Conservation (phyloP, 2,797 vertebrate genomes). For the Smutsia gigantea region DNA sequence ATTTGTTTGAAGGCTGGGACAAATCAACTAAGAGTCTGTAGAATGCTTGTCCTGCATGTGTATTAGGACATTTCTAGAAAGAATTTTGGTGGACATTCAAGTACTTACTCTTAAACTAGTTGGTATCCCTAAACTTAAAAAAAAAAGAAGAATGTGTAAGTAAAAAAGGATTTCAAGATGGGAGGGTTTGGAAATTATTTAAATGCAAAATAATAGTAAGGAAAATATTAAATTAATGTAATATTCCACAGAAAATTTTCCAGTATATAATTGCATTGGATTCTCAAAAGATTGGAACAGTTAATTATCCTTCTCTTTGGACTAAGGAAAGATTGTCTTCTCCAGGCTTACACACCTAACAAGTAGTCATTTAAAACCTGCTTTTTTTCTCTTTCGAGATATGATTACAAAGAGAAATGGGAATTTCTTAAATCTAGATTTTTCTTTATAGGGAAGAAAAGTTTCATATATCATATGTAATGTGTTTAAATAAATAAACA, state of each 20-base stretch:
- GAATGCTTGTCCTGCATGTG: not conserved
- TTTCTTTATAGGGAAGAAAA: not conserved
- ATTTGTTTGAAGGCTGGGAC: not conserved
- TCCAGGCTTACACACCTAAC: not conserved
- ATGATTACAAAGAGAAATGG: not conserved
- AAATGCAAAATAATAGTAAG: not conserved
- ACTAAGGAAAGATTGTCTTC: not conserved
- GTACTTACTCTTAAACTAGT: not conserved
- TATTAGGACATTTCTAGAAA: not conserved
- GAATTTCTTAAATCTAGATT: not conserved
- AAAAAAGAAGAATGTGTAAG: not conserved
- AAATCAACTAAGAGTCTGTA: not conserved
- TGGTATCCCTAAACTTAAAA: not conserved
- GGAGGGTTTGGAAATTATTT: not conserved
- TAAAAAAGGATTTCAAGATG: not conserved
- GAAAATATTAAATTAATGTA: not conserved
- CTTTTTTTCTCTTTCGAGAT: not conserved
- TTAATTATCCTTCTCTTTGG: not conserved
- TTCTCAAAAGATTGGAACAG: not conserved
- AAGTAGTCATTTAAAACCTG: not conserved
- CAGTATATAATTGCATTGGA: not conserved
- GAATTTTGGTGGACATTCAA: not conserved
- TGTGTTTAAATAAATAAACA: conserved; percentile 1
- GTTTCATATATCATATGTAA: not conserved
- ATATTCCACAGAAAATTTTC: not conserved